Base-by-base conservation (phyloP, 1,140 invertebrate species). In the Ceratoteleas bidentatus region DNA sequence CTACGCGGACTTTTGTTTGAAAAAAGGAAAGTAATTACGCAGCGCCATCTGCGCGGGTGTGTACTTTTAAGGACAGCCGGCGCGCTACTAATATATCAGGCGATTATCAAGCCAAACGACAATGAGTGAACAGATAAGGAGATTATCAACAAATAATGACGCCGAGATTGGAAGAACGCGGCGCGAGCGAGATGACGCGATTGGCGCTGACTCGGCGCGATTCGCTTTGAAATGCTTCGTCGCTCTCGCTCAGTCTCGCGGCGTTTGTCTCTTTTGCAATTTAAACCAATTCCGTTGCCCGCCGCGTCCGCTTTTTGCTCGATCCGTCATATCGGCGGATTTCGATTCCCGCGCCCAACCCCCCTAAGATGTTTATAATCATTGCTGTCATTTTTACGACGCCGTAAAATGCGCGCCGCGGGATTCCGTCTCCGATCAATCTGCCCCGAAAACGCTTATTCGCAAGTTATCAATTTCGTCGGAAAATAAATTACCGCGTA, bases 131-230 rank as follows among this genome's bases (percentile, higher is more conserved):
- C 49, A 54, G 56, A 52, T 77, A 69, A 75, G 56, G 76, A 70
- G 56, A 77, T 73, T 73, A 83, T 64, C 69, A 62, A 60, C 58
- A 80, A 83, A 85, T 87, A 85, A 85, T 81, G 84, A 60, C 40
- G 77, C 53, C 32, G 57, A 80, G 79, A 78, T 78, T 84, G 52
- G 34, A 43, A 65, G 60, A 75, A 79, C 54, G n/a, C 49, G 64
- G 64, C 16, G 70, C 53, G 75, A 78, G 58, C 68, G 74, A 78
- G 45, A 72, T 33, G 45, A 36, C 52, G 50, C 58, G 68, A 80
- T 77, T 72, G 61, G 62, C 76, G 76, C 72, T 84, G 76, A 84
- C 72, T 84, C 47, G 38, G 53, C 77, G 73, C 65, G 80, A 84
- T 77, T 80, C 73, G 64, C 82, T 80, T 77, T 80, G 73, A 77